A percentile compares a stretch with the other conserved stretches of the same genome.
phyloP scores from a whole-genome alignment of 2,888 invertebrate species.

The Caenorhabditis angaria region DNA sequence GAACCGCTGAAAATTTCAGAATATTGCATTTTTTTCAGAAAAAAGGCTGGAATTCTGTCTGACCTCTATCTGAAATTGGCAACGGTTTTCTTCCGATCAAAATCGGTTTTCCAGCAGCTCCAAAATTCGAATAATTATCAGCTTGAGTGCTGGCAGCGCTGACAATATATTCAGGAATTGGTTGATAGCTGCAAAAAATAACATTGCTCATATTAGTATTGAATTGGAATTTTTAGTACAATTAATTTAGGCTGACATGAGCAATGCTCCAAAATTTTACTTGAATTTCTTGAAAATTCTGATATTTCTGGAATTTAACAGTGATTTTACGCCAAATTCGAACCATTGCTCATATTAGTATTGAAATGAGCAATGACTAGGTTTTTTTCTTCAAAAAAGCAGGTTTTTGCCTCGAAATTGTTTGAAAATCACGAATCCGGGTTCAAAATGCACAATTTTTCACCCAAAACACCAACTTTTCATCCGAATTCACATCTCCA shows the following conservation, averaged over 20 bases:
- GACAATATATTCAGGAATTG: conserved; percentile 27
- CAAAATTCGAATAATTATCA: conserved; percentile 24
- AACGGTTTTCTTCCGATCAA: conserved; percentile 8
- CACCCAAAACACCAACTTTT: conserved; percentile 10
- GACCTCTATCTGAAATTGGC: conserved; percentile 14
- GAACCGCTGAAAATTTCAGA: conserved; percentile 22
- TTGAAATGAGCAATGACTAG: too few relatives aligned
- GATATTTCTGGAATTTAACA: too few relatives aligned
- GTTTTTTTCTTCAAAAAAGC: too few relatives aligned
- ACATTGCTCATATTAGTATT: too few relatives aligned
- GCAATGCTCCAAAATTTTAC: too few relatives aligned
- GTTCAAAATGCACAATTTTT: neutral
- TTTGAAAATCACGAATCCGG: too few relatives aligned
- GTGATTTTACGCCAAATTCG: too few relatives aligned
- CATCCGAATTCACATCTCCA: conserved; percentile 38
- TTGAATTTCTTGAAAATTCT: too few relatives aligned
- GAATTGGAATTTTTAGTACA: neutral
- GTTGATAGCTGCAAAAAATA: conserved; percentile 39
- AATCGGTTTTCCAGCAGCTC: conserved; percentile 35
- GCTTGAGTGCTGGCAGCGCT: conserved; percentile 9
- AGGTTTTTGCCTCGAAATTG: too few relatives aligned
- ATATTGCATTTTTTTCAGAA: neutral
- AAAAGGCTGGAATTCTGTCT: neutral
- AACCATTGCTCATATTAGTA: too few relatives aligned
- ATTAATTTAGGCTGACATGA: too few relatives aligned